These are phyloP conservation scores for Coleophora deauratella DNA, from an alignment of 2,888 invertebrate species.

Conservation along the genomic window DNA sequence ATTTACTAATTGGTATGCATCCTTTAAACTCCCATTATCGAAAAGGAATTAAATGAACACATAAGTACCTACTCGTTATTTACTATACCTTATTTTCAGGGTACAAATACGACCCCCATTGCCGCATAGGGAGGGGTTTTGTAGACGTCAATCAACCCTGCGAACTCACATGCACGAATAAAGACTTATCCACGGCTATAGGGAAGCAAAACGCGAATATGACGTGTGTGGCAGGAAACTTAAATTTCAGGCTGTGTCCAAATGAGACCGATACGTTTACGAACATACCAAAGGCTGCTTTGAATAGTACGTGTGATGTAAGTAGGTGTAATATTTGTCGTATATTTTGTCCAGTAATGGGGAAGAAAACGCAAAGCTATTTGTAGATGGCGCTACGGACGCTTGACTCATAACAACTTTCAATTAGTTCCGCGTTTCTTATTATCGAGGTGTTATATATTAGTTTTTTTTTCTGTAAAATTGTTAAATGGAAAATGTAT, in stretches of 20 bases:
- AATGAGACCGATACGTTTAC: slow-evolving; percentile 18
- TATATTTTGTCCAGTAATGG: too few species aligned
- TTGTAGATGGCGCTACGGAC: too few species aligned
- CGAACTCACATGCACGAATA: slow-evolving; percentile 33
- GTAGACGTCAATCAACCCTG: slow-evolving; percentile 52
- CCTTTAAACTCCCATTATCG: too few species aligned
- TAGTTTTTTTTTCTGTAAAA: too few species aligned
- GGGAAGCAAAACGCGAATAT: slow-evolving; percentile 33
- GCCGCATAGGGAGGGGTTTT: slow-evolving; percentile 36
- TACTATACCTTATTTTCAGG: slow-evolving; percentile 23
- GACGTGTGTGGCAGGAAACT: slow-evolving; percentile 40
- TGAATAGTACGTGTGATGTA: slow-evolving; percentile 33
- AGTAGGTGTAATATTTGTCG: slow-evolving; percentile 1
- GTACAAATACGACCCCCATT: slow-evolving; percentile 34
- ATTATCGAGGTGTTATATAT: too few species aligned
- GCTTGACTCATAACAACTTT: too few species aligned
- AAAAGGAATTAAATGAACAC: too few species aligned
- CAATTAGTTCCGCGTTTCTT: too few species aligned
- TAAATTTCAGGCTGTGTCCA: slow-evolving; percentile 38
- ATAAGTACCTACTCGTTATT: too few species aligned
- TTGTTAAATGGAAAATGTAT: too few species aligned
- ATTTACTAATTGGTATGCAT: too few species aligned
- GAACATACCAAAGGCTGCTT: slow-evolving; percentile 18
- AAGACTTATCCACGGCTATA: slow-evolving; percentile 25
- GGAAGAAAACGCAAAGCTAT: too few species aligned